Evolutionary conservation across 2,113 vertebrate genomes (phyloP).

Genomic region (Piprites chloris): DNA sequence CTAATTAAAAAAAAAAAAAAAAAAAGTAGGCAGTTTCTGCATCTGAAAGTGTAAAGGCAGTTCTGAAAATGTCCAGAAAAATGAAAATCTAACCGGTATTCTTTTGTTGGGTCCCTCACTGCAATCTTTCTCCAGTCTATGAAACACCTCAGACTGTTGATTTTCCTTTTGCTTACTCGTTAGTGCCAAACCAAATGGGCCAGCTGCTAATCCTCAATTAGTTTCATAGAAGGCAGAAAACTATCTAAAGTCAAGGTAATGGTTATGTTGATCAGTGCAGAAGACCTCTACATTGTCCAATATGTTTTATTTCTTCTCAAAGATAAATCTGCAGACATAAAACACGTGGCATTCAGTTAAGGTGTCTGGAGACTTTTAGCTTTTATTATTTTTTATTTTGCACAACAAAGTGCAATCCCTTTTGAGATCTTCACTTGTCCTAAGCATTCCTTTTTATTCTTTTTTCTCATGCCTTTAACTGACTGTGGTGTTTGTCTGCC

Average conservation of each 20-base stretch:
- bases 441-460: background rate
- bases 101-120: background rate
- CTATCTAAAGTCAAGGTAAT: background rate
- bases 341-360: background rate
- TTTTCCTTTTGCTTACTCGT: background rate
- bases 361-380: background rate
- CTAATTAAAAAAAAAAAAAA: background rate
- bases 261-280: background rate
- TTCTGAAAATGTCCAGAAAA: background rate
- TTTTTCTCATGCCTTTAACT: background rate
- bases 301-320: background rate
- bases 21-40: background rate
- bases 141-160: background rate
- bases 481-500: slow-evolving; percentile 48
- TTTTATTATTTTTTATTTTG: background rate
- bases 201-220: background rate
- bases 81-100: background rate
- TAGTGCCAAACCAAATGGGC: background rate
- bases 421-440: background rate
- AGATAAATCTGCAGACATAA: background rate
- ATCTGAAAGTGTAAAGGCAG: background rate
- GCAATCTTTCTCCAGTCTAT: background rate
- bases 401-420: background rate
- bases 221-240: background rate
- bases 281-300: background rate